Evolutionary conservation across 2,113 vertebrate genomes (phyloP).

Genomic region (Platanista minor): DNA sequence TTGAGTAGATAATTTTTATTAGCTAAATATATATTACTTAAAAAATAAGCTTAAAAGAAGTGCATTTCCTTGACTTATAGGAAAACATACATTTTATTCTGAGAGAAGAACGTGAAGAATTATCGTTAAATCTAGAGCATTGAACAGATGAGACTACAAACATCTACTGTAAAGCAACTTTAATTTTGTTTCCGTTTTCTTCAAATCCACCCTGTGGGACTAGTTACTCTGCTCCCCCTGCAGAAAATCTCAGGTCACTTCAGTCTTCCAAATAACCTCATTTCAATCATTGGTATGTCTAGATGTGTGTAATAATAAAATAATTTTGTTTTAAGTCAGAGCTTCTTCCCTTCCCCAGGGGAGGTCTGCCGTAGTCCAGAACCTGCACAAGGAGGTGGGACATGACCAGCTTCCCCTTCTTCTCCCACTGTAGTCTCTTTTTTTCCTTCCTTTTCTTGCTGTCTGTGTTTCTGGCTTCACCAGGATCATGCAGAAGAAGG

Average conservation of each 20-base stretch:
- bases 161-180: neutral
- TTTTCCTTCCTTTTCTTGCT: neutral
- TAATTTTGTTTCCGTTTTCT: neutral
- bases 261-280: neutral
- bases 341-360: neutral
- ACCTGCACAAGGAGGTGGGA: neutral
- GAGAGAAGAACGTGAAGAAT: neutral
- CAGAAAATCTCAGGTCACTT: neutral
- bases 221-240: neutral
- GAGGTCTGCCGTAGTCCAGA: neutral
- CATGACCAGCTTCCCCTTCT: too few relatives aligned
- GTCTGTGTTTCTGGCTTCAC: neutral
- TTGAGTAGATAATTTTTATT: neutral
- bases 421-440: neutral
- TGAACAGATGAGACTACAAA: neutral
- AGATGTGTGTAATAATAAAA: neutral
- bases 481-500: neutral
- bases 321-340: neutral
- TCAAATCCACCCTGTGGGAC: neutral
- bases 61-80: neutral
- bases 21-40: neutral
- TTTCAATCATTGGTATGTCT: neutral
- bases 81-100: constrained; percentile 9
- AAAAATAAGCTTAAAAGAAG: neutral
- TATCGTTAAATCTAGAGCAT: neutral